phyloP scores from a whole-genome alignment of 2,888 invertebrate species.

The Bruchidius siliquastri region DNA sequence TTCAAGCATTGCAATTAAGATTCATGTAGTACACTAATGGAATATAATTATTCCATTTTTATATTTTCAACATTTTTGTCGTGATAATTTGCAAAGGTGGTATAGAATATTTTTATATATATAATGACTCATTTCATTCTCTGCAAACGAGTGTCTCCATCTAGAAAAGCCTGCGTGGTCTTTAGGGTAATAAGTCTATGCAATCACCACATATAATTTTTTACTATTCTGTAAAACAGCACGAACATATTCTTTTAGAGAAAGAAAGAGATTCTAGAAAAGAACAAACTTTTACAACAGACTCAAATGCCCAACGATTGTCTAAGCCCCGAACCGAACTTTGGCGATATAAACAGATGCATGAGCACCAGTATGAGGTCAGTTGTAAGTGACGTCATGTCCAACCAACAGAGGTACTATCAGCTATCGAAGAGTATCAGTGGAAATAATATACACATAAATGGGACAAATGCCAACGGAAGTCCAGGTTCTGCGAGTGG shows the following conservation, averaged over 20 bases:
- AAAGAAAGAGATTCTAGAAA: slow-evolving; percentile 46
- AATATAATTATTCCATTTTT: no score
- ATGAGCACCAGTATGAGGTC: slow-evolving; percentile 38
- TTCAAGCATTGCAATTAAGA: no score
- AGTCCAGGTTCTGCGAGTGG: slow-evolving; percentile 46
- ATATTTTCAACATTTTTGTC: no score
- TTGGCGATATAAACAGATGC: slow-evolving; percentile 38
- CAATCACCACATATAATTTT: no score
- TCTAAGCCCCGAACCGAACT: slow-evolving; percentile 39
- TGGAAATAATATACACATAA: slow-evolving; percentile 39
- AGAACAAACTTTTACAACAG: slow-evolving; percentile 42
- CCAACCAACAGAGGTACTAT: slow-evolving; percentile 30
- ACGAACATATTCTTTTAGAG: slow-evolving; percentile 32
- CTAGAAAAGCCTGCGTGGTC: no score
- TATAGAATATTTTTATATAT: no score
- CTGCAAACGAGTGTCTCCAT: no score
- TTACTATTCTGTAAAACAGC: no score
- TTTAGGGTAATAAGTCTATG: no score
- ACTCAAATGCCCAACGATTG: slow-evolving; percentile 32
- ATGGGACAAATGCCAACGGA: slow-evolving; percentile 34
- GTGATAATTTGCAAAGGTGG: no score
- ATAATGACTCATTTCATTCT: no score
- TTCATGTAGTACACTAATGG: no score
- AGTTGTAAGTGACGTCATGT: slow-evolving; percentile 29
- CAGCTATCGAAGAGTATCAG: slow-evolving; percentile 39